Evolutionary conservation across 1,140 invertebrate genomes (phyloP).

Genomic region (Cotesia vestalis): DNA sequence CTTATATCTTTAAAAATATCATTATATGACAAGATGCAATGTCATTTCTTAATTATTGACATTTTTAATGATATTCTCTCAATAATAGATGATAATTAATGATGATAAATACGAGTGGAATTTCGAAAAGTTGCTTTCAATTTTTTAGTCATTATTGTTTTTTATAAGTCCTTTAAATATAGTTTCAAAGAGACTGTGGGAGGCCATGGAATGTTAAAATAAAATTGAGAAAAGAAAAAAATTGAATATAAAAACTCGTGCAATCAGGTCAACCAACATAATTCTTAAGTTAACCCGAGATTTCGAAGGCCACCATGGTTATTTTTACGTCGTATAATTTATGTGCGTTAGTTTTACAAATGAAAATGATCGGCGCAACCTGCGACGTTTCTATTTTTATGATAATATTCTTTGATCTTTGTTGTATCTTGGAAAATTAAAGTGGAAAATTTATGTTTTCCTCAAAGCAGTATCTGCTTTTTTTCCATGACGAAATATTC

Average conservation of each 20-base stretch:
- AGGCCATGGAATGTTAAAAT: not conserved
- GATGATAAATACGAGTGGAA: too few species aligned
- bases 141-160: too few species aligned
- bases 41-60: too few species aligned
- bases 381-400: slow-evolving; percentile 29
- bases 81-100: too few species aligned
- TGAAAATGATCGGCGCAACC: slow-evolving; percentile 13
- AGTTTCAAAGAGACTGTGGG: not conserved
- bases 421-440: not conserved
- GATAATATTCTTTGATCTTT: slow-evolving; percentile 15
- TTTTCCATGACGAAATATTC: too few species aligned
- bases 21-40: too few species aligned
- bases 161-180: too few species aligned
- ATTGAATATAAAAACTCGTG: not conserved
- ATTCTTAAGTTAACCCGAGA: slow-evolving; percentile 26
- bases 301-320: slow-evolving; percentile 17
- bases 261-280: slow-evolving; percentile 19
- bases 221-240: not conserved
- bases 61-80: too few species aligned
- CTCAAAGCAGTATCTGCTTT: not conserved
- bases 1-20: too few species aligned
- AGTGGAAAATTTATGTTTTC: slow-evolving; percentile 1
- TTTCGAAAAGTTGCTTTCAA: too few species aligned
- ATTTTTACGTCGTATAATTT: slow-evolving; percentile 27
- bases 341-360: slow-evolving; percentile 3